These are phyloP conservation scores for Myiotriccus ornatus DNA, from an alignment of 2,797 vertebrate species.

Conservation along the genomic window DNA sequence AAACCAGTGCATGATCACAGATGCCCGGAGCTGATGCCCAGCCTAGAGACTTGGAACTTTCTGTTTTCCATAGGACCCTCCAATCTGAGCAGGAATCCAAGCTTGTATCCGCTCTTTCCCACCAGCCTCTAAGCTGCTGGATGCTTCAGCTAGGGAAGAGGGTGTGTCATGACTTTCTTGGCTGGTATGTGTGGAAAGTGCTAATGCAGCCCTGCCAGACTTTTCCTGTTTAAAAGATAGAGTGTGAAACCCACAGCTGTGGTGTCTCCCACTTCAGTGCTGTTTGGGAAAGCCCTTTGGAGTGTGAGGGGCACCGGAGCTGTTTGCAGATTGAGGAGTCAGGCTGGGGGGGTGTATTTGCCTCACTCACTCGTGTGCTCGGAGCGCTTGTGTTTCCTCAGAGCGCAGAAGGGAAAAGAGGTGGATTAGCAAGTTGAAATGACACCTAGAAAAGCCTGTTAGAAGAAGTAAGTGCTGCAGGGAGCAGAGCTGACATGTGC, in stretches of 20 bases:
- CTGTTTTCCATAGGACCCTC: neutral
- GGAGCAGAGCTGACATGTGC: neutral
- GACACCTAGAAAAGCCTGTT: neutral
- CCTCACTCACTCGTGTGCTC: fast-evolving
- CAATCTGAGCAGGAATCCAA: neutral
- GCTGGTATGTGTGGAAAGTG: neutral
- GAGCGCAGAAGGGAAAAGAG: neutral
- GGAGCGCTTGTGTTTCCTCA: neutral
- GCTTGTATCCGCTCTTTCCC: fast-evolving
- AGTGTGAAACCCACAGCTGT: neutral
- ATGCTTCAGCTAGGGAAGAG: neutral
- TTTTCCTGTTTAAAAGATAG: neutral
- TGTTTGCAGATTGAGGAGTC: neutral
- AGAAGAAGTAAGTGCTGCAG: neutral
- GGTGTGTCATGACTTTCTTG: neutral
- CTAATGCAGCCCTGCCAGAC: neutral
- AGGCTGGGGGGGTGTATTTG: neutral
- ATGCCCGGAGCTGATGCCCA: neutral
- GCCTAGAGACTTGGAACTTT: neutral
- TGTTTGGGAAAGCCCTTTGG: neutral
- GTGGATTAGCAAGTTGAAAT: neutral
- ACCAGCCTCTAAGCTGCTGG: neutral
- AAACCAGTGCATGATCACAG: neutral
- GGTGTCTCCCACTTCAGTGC: neutral
- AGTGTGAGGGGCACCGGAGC: neutral